Base-by-base conservation (phyloP, 2,113 vertebrate genomes). In the Myrmecobius fasciatus region DNA sequence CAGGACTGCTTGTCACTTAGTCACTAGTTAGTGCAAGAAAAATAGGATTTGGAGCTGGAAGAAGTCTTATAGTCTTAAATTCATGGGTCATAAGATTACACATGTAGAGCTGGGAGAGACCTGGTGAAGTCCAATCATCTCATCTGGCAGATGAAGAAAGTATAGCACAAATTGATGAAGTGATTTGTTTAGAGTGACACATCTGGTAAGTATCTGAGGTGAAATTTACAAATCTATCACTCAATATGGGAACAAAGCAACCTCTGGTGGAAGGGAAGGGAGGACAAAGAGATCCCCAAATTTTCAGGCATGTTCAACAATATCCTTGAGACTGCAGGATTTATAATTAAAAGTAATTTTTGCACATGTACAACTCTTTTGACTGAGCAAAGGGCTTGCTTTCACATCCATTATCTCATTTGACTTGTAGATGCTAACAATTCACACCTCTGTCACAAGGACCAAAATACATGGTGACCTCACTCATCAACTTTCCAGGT, bases 401-500 rank as follows among this genome's bases (percentile, higher is more conserved):
- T 91, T 96, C 92, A 24, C 46, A 56, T 91, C 53, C 53, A 92
- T 97, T 96, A 97, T 92, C 95, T 97, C 96, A 97, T 97, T 95
- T 90, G 91, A 96, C 93, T 43, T 93, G n/a, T 89, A 89, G 93
- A 93, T 96, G 89, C 92, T 96, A 96, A 94, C 93, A 91, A 20
- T 97, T 96, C 36, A 0, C 95, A 96, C 97, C 95, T 97, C 97
- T 96, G 96, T 97, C 97, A 97, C 43, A 0, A 0, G 67, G 53
- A 97, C 95, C 93, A 97, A 97, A 98, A 97, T 97, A 98, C 95
- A 89, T 94, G 94, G 43, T 97, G 96, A 97, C 89, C 95, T 97
- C 92, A 97, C 90, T 95, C 22, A 89, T 92, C 94, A 95, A 93
- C 95, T 97, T 94, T 93, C 53, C 54, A 89, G 93, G n/a, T 25